Evolutionary conservation across 2,797 vertebrate genomes (phyloP), one percentile per base, ranked within the genome.

Genomic region (Sebastes taczanowskii): DNA sequence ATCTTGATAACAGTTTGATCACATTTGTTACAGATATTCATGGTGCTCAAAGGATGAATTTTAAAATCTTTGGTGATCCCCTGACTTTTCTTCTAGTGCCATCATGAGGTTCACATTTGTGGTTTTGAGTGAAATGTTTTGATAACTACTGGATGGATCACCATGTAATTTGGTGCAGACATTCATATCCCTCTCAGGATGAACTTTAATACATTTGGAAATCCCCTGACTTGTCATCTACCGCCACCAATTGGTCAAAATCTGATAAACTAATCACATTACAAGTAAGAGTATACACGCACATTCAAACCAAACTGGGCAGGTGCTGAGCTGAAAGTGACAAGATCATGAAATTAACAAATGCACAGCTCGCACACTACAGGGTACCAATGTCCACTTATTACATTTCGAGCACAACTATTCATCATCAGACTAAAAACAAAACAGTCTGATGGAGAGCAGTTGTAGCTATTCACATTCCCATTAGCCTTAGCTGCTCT

Each of bases 401-500:
- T 55, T 22, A 55, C n/a, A 11, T 52, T 52, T n/a, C 7, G 7
- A 52, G 46, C 38, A 14, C 46, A 49, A 20, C 46, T 49, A 20
- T 20, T 49, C 46, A 49, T 49, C 18, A 49, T 49, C 46, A 49
- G 46, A 49, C 0, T 18, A 49, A 42, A 42, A 42, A 14, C 0
- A 52, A 4, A 52, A 55, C 0, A 22, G 52, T 22, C 9, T 55
- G 52, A 55, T 55, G 10, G 2, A 22, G n/a, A 55, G 0, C 0
- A 53, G 49, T 53, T 53, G n/a, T 52, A 38, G 23, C 14, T 35
- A 56, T 35, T 62, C 5, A 23, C 20, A 62, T 58, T 58, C 3
- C 29, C 6, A 58, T 27, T 4, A 63, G 23, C 23, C 63, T 49
- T 16, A 49, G 8, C 38, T 52, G 29, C 3, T 53, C 25, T 27